Evolutionary conservation across 2,888 invertebrate genomes (phyloP).

Genomic region (Cataglyphis cursor): DNA sequence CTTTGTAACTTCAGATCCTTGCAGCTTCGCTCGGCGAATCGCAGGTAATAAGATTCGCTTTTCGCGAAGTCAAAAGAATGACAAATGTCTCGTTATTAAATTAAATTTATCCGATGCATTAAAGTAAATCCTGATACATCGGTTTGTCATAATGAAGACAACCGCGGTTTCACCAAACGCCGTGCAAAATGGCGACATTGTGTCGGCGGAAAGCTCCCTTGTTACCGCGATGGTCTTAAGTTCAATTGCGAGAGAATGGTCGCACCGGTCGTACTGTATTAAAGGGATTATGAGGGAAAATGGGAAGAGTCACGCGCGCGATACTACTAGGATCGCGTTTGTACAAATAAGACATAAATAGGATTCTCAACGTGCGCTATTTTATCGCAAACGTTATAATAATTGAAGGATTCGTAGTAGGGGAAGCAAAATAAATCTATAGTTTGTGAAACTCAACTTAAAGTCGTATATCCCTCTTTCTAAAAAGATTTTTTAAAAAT

Average conservation of each 20-base stretch:
- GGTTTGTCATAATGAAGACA: conserved; percentile 24
- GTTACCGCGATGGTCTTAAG: conserved; percentile 11
- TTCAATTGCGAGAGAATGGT: conserved; percentile 48
- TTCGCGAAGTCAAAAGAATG: not conserved
- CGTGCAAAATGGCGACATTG: conserved; percentile 25
- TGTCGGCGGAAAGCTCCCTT: conserved; percentile 11
- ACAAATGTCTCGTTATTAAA: conserved; percentile 20
- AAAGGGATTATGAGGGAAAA: conserved; percentile 41
- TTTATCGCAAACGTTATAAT: not conserved
- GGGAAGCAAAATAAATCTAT: not conserved
- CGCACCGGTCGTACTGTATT: conserved; percentile 15
- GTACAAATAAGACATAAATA: conserved; percentile 5
- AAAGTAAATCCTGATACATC: conserved; percentile 22
- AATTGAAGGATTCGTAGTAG: not conserved
- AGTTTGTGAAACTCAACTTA: not conserved
- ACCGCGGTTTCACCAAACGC: conserved; percentile 1
- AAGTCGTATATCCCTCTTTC: not conserved
- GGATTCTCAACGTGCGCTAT: not conserved
- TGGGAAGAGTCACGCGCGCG: conserved; percentile 38
- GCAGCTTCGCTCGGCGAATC: not conserved
- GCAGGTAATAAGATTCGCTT: conserved; percentile 33
- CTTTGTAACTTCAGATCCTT: conserved; percentile 25
- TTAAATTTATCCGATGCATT: conserved; percentile 34
- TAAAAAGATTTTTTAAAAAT: not conserved
- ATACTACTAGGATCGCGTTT: not conserved